phyloP scores from a whole-genome alignment of 30 jellyfish, hydroid and myxozoan species.

The Aurelia aurita region DNA sequence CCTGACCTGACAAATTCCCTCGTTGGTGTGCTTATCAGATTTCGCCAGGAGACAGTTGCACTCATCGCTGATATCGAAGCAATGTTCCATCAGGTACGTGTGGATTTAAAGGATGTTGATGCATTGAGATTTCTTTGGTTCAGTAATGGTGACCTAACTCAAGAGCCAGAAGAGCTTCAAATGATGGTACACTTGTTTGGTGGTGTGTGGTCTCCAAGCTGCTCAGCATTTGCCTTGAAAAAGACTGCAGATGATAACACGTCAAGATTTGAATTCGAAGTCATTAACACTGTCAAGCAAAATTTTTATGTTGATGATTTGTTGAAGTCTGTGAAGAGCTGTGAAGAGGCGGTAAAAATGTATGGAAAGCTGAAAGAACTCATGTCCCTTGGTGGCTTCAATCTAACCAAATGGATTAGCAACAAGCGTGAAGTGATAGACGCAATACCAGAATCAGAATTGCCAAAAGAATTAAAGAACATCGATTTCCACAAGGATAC shows the following conservation, averaged over 20 bases:
- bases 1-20: constrained; percentile 66
- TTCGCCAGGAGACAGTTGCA: constrained; percentile 77
- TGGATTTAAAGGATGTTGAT: constrained; percentile 19
- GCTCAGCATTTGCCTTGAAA: constrained; percentile 64
- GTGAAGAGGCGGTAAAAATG: constrained; percentile 41
- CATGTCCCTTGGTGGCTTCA: constrained; percentile 65
- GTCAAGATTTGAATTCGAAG: background rate
- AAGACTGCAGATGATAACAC: constrained; percentile 54
- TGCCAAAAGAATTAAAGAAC: constrained; percentile 27
- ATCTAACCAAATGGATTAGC: constrained; percentile 54
- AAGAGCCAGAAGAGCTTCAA: constrained; percentile 44
- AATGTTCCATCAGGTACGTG: constrained; percentile 81
- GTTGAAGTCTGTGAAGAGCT: constrained; percentile 20
- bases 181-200: constrained; percentile 77
- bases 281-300: constrained; percentile 23
- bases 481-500: constrained; percentile 23
- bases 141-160: constrained; percentile 57
- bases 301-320: constrained; percentile 77
- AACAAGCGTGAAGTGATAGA: constrained; percentile 36
- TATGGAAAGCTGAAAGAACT: constrained; percentile 34
- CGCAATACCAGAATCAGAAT: constrained; percentile 41
- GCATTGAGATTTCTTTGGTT: constrained; percentile 75
- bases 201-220: constrained; percentile 74
- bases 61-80: constrained; percentile 72
- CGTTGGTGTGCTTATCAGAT: constrained; percentile 52